Evolutionary conservation across 2,888 invertebrate species (phyloP).

Genomic region (Perithous albicinctus): DNA sequence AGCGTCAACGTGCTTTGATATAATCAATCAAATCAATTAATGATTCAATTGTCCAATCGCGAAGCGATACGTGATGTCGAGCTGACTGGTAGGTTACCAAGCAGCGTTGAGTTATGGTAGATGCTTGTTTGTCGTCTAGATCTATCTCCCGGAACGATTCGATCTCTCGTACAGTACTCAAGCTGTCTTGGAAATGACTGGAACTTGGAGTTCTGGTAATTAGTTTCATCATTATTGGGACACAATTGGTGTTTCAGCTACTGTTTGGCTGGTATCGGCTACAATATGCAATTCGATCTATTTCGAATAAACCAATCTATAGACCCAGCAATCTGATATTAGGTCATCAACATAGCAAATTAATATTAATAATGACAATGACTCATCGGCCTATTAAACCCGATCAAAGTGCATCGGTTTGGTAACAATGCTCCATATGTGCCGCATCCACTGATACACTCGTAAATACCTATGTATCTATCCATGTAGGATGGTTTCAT

Average conservation of each 20-base stretch:
- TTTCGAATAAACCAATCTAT: conserved; percentile 1
- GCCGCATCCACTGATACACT: not conserved
- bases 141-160: conserved; percentile 18
- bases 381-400: conserved; percentile 50
- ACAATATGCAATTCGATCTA: conserved; percentile 30
- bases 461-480: conserved; percentile 30
- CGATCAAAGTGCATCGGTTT: conserved; percentile 55
- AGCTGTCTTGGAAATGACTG: conserved; percentile 6
- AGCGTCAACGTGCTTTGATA: conserved; percentile 81
- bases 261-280: not conserved
- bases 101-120: conserved; percentile 43
- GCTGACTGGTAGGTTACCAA: conserved; percentile 17
- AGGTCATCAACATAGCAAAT: conserved; percentile 30
- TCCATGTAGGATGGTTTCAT: conserved; percentile 72
- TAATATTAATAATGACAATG: conserved; percentile 47
- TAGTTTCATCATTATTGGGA: conserved; percentile 7
- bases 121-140: conserved; percentile 19
- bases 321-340: conserved; percentile 13
- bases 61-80: conserved; percentile 68
- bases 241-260: conserved; percentile 8
- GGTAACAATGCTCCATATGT: conserved; percentile 24
- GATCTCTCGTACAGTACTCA: not conserved
- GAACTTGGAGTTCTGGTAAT: not conserved
- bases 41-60: conserved; percentile 80
- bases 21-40: conserved; percentile 83